Percentiles rank a stretch among this genome's conserved stretches.
Conservation (phyloP, 2,797 vertebrate species). For the Acanthurus lineatus region DNA sequence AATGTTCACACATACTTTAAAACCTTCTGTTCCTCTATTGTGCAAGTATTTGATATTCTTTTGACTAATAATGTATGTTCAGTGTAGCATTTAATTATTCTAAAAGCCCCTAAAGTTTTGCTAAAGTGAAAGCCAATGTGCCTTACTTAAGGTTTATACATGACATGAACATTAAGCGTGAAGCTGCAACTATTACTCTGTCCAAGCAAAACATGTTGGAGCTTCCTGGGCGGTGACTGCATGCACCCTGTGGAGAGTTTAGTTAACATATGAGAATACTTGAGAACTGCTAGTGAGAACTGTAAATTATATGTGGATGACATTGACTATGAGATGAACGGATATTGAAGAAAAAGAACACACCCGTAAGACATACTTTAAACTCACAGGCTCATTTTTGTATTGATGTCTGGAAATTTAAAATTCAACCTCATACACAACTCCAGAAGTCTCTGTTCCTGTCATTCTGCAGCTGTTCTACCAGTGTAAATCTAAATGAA, state of each 20-base stretch:
- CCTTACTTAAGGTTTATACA: neutral
- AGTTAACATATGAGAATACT: constrained; percentile 48
- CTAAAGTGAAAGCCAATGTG: neutral
- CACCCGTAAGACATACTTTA: constrained; percentile 15
- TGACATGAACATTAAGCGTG: constrained; percentile 1
- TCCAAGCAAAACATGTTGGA: constrained; percentile 23
- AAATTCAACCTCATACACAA: constrained; percentile 13
- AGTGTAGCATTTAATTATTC: neutral
- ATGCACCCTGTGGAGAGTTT: constrained; percentile 26
- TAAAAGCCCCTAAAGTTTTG: neutral
- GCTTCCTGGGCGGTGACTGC: constrained; percentile 24
- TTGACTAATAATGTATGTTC: neutral
- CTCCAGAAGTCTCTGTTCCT: neutral
- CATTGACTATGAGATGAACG: constrained; percentile 48
- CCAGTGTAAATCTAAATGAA: constrained; percentile 25
- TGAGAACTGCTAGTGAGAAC: constrained; percentile 9
- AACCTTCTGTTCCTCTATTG: neutral
- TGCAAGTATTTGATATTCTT: neutral
- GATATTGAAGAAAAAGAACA: constrained; percentile 32
- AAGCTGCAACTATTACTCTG: neutral
- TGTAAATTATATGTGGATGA: constrained; percentile 29
- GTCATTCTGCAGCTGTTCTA: constrained; percentile 32
- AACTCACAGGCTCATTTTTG: constrained; percentile 26
- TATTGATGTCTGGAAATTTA: constrained; percentile 28
- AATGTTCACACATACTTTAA: neutral